Conservation (phyloP, 2,113 vertebrate species). For the Brachionichthys hirsutus region DNA sequence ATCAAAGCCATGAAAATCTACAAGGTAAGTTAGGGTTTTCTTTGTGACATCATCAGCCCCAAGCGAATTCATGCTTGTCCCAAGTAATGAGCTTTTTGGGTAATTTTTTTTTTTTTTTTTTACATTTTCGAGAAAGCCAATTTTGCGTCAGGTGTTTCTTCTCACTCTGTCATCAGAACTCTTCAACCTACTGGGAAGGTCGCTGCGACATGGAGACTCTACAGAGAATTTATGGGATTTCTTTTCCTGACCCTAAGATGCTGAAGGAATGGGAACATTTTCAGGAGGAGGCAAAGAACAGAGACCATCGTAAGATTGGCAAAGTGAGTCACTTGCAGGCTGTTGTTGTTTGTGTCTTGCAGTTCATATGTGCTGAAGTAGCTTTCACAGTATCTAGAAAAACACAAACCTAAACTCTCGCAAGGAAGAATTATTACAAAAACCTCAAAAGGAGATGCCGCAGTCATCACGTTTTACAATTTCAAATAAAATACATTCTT, state of each 20-base stretch:
- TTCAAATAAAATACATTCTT: too few species aligned
- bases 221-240: constrained; percentile 96
- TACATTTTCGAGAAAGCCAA: too few species aligned
- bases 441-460: too few species aligned
- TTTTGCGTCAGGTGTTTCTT: background rate
- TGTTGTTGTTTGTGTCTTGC: too few species aligned
- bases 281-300: constrained; percentile 94
- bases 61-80: background rate
- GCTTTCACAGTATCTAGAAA: too few species aligned
- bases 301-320: constrained; percentile 97
- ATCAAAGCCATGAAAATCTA: constrained; percentile 96
- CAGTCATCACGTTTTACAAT: too few species aligned
- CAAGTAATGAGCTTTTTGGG: background rate
- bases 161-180: constrained; percentile 80
- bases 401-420: too few species aligned
- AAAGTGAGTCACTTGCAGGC: constrained; percentile 77
- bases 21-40: constrained; percentile 79
- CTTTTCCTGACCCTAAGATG: constrained; percentile 96
- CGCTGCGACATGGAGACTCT: constrained; percentile 95
- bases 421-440: too few species aligned
- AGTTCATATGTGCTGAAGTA: too few species aligned
- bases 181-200: constrained; percentile 98
- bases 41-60: background rate
- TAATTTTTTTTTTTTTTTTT: background rate
- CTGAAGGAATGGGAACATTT: constrained; percentile 98